Evolutionary conservation across 2,888 invertebrate species (phyloP), one percentile per base, ranked within the genome.

Genomic region (Geophilus truncorum): DNA sequence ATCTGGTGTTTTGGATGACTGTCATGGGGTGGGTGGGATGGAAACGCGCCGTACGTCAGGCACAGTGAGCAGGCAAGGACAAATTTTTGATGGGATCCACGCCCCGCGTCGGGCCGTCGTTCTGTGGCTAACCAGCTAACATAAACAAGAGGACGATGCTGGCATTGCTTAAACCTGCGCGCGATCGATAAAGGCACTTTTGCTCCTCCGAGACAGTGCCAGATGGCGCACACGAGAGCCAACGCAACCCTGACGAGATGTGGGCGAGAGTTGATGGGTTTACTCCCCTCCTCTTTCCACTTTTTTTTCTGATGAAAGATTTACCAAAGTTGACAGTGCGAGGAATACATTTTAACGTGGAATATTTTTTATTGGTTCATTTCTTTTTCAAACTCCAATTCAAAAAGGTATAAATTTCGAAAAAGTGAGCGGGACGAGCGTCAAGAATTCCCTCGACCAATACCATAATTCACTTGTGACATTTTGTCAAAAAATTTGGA

Each of bases 291-390:
- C 70, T 28, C 12, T 28, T 28, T 70, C 15, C 70, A 25, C 28
- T 4, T 70, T 70, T 28, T 70, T 23, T 28, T 23, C 23, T 70
- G 10, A 70, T 70, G 70, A 70, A 70, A 70, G 70, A 70, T 70
- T 70, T 70, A 70, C 70, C 70, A 70, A 70, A 70, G 70, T 70
- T 70, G 70, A 70, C 70, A 70, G 70, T 70, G 70, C 70, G 25
- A 70, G 70, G 70, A 70, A 70, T 70, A 70, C 70, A 70, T 70
- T 70, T 70, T 70, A 70, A 70, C 70, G 70, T 70, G 70, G 70
- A 70, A 70, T 70, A 70, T 70, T 70, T 70, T 70, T 70, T 70
- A 70, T 70, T 70, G 70, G 70, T 70, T 70, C 70, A 70, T 70
- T 70, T 70, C 70, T 70, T 70, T 70, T 70, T 70, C 28, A 70